These are phyloP conservation scores for Dipodomys merriami DNA, from an alignment of 2,113 vertebrate genomes.

Conservation along the genomic window DNA sequence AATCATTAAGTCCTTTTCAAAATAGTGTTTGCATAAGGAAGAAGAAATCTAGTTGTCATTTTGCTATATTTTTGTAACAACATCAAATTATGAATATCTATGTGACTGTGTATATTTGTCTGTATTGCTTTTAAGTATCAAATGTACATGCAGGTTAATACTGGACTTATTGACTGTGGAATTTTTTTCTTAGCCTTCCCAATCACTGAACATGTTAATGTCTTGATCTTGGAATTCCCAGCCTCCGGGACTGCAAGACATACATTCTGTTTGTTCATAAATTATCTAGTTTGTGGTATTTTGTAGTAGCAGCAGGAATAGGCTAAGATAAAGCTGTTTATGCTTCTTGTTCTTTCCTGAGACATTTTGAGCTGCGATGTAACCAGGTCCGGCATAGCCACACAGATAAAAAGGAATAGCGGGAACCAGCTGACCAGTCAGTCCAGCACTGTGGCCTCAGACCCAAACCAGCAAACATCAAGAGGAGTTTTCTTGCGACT, in stretches of 20 bases:
- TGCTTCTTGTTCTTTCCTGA: neutral
- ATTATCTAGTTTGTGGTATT: neutral
- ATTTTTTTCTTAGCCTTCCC: neutral
- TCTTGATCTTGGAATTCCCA: neutral
- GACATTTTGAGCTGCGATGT: neutral
- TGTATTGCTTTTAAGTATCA: neutral
- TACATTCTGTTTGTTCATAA: neutral
- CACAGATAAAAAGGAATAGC: too few relatives aligned
- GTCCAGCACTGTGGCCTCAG: neutral
- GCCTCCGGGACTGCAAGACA: too few relatives aligned
- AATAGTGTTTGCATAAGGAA: fast-evolving
- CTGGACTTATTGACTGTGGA: neutral
- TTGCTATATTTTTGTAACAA: neutral
- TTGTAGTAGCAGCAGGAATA: neutral
- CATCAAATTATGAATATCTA: neutral
- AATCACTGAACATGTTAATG: too few relatives aligned
- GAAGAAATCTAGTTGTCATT: neutral
- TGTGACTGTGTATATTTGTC: neutral
- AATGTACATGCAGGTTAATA: neutral
- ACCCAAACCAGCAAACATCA: neutral
- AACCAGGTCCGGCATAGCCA: neutral
- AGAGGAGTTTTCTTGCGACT: neutral
- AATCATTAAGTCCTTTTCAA: neutral
- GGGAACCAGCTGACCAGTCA: too few relatives aligned
- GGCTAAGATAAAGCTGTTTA: too few relatives aligned